Evolutionary conservation across 2,113 vertebrate genomes (phyloP).

Genomic region (Chaetops frenatus): DNA sequence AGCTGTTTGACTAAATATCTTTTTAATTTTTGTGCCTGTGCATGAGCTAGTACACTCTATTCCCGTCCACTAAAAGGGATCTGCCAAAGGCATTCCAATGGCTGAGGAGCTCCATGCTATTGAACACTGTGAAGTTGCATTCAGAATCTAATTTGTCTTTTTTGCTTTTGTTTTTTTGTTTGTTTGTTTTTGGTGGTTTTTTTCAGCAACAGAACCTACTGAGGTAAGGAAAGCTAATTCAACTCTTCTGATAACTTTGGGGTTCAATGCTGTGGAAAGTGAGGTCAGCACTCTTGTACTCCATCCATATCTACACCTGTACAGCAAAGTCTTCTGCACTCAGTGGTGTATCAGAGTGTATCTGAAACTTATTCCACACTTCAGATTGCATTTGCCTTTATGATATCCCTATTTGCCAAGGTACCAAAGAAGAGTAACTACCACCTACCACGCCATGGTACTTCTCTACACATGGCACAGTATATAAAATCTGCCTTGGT

Average conservation of each 20-base stretch:
- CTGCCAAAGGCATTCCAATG: not conserved
- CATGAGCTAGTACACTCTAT: rapidly evolving
- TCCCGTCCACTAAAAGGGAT: not conserved
- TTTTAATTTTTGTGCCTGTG: not conserved
- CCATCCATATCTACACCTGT: not conserved
- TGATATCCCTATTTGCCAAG: not conserved
- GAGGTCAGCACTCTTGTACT: not conserved
- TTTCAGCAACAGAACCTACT: slow-evolving; percentile 30
- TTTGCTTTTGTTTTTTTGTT: not conserved
- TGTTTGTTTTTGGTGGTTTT: not conserved
- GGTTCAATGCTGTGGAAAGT: not conserved
- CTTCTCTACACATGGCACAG: not conserved
- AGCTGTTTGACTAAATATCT: not conserved
- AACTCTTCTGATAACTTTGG: not conserved
- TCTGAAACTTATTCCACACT: not conserved
- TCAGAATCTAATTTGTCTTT: not conserved
- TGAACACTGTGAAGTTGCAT: not conserved
- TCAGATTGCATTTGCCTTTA: not conserved
- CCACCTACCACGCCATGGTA: not conserved
- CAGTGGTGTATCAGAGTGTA: not conserved
- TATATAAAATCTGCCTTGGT: not conserved
- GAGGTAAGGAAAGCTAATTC: slow-evolving; percentile 22
- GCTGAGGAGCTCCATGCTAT: not conserved
- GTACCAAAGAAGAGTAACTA: not conserved
- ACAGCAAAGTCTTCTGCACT: not conserved